phyloP scores from a whole-genome alignment of 2,113 vertebrate species.

The Pygoscelis adeliae region DNA sequence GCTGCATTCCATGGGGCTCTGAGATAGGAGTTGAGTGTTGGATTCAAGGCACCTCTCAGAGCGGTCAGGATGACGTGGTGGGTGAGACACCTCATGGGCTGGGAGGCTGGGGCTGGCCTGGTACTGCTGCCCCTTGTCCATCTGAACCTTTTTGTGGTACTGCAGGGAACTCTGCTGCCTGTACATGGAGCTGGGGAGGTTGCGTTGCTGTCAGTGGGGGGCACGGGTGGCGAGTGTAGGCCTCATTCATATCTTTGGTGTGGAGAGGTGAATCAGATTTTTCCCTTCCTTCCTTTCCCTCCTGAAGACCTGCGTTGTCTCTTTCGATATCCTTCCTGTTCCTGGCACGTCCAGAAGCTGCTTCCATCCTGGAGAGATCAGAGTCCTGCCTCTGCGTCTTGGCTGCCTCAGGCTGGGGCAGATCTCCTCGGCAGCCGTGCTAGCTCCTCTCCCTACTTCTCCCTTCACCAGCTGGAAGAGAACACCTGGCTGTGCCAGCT shows the following conservation, averaged over 20 bases:
- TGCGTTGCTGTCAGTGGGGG: accelerated
- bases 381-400: not conserved
- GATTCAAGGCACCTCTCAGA: not conserved
- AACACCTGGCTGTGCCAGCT: not conserved
- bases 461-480: not conserved
- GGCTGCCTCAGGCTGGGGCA: not conserved
- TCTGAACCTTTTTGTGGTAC: not conserved
- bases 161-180: not conserved
- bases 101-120: not conserved
- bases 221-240: not conserved
- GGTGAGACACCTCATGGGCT: not conserved
- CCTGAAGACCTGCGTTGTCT: not conserved
- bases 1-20: accelerated
- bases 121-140: not conserved
- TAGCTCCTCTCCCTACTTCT: not conserved
- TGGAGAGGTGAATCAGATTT: not conserved
- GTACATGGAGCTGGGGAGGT: accelerated
- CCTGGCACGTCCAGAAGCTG: not conserved
- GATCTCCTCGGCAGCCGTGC: not conserved
- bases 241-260: not conserved
- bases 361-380: not conserved
- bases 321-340: not conserved
- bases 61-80: no score
- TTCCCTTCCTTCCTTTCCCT: not conserved
- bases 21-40: not conserved